Base-by-base conservation (phyloP, 2,888 invertebrate species). In the Lasiommata megera region DNA sequence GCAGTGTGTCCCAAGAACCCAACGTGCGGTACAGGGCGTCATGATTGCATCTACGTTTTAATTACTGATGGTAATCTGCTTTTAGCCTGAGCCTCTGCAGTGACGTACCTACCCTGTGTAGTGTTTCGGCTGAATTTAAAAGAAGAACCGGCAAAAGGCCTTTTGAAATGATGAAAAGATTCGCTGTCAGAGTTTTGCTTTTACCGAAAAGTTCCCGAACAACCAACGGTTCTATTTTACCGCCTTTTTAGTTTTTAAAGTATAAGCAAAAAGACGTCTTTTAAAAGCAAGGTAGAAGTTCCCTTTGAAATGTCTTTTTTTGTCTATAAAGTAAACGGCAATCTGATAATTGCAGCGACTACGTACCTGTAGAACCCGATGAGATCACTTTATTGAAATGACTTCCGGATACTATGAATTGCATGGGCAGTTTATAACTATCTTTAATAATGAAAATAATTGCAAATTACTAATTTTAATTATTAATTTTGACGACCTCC, bases 31-130 rank as follows among this genome's bases (percentile, higher is more conserved):
- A 29, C 34, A 40, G 41, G 54, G 66, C 61, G 61, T 65, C 69
- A 67, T 64, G 67, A 70, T 69, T 68, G 66, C 67, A 66, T 54
- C 58, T 71, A 68, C 71, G 71, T 73, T 79, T 77, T 84, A 82
- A 83, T 83, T 80, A 82, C 77, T 76, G 82, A 80, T 82, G 73
- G 74, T 79, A 81, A 83, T 82, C 80, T 76, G 74, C 74, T 81
- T 80, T 79, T 70, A 75, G 72, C 64, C 60, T 57, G 58, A 54
- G 61, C 61, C 58, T 61, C 61, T 63, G 56, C 63, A 68, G 65
- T 66, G 63, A 59, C 63, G 69, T 68, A 74, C 73, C 77, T 68
- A 74, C 73, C 77, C 72, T 72, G 67, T 69, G 67, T 69, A 69
- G 60, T 71, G 69, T 71, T 74, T 72, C 72, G 71, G 63, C 65